These are phyloP conservation scores for Charaxes varanes DNA, from an alignment of 1,140 invertebrate species.

Conservation along the genomic window DNA sequence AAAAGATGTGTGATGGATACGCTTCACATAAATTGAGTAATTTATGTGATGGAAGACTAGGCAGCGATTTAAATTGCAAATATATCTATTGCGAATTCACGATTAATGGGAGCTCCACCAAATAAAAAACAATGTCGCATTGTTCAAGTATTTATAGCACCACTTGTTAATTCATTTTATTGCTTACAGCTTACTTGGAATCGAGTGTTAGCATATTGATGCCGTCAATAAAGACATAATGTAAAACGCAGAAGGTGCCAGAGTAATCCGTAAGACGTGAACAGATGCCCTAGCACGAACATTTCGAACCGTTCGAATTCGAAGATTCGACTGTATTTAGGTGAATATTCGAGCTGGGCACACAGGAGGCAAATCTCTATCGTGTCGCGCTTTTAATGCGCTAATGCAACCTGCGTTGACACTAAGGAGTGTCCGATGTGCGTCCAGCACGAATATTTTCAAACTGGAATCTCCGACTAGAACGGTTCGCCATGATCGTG, in stretches of 20 bases:
- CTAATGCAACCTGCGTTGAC: no score
- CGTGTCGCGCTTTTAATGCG: no score
- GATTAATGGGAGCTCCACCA: slow-evolving; percentile 6
- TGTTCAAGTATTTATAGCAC: slow-evolving; percentile 14
- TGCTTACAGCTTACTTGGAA: slow-evolving; percentile 1
- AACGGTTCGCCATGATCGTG: no score
- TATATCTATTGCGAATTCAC: not conserved
- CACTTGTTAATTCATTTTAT: slow-evolving; percentile 13
- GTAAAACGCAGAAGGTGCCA: not conserved
- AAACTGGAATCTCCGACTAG: no score
- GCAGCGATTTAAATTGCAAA: slow-evolving; percentile 15
- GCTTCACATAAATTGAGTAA: no score
- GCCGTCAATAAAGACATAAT: not conserved
- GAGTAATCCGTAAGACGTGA: not conserved
- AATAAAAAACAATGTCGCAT: slow-evolving; percentile 15
- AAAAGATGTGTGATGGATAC: no score
- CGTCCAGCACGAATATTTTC: no score
- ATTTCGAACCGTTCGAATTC: no score
- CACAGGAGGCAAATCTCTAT: no score
- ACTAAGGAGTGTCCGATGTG: no score
- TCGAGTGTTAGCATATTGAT: not conserved
- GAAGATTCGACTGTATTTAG: no score
- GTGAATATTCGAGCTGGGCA: no score
- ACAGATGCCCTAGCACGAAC: not conserved
- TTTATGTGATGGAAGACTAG: not conserved